These are phyloP conservation scores for Pollenia griseotomentosa DNA, from an alignment of 2,888 invertebrate species.

Conservation along the genomic window DNA sequence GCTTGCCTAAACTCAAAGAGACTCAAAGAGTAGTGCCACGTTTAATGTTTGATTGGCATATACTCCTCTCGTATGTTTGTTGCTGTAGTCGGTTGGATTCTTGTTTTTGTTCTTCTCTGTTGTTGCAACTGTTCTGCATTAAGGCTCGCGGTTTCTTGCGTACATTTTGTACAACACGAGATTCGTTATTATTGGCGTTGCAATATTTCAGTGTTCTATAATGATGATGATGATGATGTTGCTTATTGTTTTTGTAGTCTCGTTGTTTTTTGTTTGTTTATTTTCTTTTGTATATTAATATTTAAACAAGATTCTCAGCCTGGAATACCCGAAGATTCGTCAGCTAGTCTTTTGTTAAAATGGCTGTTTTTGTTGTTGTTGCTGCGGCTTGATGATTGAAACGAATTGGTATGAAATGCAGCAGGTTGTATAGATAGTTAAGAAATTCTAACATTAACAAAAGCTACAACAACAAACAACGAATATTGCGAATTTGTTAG, in stretches of 20 bases:
- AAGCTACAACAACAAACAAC: constrained; percentile 38
- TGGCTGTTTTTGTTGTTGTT: constrained; percentile 31
- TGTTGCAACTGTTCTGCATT: constrained; percentile 27
- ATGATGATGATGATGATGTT: constrained; percentile 20
- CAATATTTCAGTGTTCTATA: constrained; percentile 26
- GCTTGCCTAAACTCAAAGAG: constrained; percentile 40
- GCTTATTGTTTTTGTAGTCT: background rate
- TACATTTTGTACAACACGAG: constrained; percentile 27
- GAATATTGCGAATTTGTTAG: constrained; percentile 47
- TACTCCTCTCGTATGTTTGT: background rate
- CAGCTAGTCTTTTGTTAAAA: background rate
- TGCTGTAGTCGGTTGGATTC: background rate
- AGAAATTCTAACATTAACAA: constrained; percentile 77
- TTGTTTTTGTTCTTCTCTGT: constrained; percentile 15
- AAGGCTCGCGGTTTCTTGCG: constrained; percentile 60
- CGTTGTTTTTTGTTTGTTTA: background rate
- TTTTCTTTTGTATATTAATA: constrained; percentile 20
- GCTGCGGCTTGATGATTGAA: constrained; percentile 33
- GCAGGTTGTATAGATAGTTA: constrained; percentile 52
- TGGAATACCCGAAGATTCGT: constrained; percentile 29
- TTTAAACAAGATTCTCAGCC: constrained; percentile 56
- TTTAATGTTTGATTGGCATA: constrained; percentile 38
- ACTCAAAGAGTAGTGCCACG: constrained; percentile 4
- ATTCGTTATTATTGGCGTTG: constrained; percentile 39
- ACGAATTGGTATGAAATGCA: constrained; percentile 49